Base-by-base conservation (phyloP, 1,140 invertebrate species). In the Tachypleus tridentatus region DNA sequence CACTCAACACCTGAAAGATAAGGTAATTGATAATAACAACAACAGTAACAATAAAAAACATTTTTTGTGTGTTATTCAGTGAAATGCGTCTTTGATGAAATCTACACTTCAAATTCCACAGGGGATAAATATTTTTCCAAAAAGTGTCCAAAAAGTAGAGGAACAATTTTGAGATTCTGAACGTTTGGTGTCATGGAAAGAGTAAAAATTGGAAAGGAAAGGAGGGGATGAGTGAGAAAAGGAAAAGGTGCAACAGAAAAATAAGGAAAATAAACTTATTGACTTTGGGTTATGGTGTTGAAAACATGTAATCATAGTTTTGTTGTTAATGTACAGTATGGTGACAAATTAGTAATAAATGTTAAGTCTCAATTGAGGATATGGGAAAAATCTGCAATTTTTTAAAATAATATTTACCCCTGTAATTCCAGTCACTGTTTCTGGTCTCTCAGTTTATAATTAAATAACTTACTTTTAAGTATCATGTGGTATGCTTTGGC, bases 401-500 rank as follows among this genome's bases (percentile, higher is more conserved):
- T 54, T 9, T 54, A 54, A 54, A 54, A 29, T 29, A 29, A 29
- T 29, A 29, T 29, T 29, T 29, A 29, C 29, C 29, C 29, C 29
- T 29, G 29, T 29, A 29, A 29, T 29, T 29, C 29, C 29, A 29
- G 29, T 29, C 29, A 29, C 29, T 29, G 29, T 29, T 29, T 29
- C 2, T 29, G 29, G 29, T 29, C 29, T 29, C 29, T 54, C n/a
- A 54, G n/a, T 54, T 54, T 54, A 8, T n/a, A 54, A 9, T 8
- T 54, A 54, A 29, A 51, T 11, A 8, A 10, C 62, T 57, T 66
- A 66, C 65, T 66, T 62, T 68, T 49, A 57, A 51, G 48, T 50
- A 79, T 76, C 11, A 68, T 50, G 57, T 67, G 73, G 63, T 76
- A 78, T 63, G 73, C 70, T 67, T 74, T 68, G 3, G 86, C 79